Evolutionary conservation across 2,113 vertebrate species (phyloP).

Genomic region (Diphyllodes magnificus): DNA sequence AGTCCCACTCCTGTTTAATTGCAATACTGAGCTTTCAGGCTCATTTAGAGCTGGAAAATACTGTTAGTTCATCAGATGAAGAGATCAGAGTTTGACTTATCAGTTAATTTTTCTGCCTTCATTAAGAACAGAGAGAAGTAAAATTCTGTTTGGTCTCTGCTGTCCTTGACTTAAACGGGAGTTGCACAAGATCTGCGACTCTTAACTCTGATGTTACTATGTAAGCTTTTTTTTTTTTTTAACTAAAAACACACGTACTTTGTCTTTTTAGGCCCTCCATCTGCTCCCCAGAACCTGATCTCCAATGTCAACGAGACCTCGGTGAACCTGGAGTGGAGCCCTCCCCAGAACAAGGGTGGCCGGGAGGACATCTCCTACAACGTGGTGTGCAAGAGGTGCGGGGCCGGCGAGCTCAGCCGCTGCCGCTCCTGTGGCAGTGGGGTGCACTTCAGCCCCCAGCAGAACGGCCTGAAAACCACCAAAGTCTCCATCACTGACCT

Average conservation of each 20-base stretch:
- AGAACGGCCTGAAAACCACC: constrained; percentile 84
- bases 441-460: constrained; percentile 92
- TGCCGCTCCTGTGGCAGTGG: constrained; percentile 89
- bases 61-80: neutral
- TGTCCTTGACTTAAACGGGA: neutral
- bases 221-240: neutral
- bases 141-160: neutral
- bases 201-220: neutral
- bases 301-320: constrained; percentile 98
- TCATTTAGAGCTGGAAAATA: neutral
- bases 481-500: constrained; percentile 94
- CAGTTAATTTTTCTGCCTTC: neutral
- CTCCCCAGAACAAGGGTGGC: constrained; percentile 86
- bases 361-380: constrained; percentile 93
- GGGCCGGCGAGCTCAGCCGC: constrained; percentile 72
- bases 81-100: neutral
- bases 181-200: accelerated
- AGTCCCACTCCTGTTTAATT: neutral
- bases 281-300: constrained; percentile 92
- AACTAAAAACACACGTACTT: neutral
- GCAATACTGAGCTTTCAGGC: neutral
- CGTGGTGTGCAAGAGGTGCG: constrained; percentile 91
- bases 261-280: constrained; percentile 82
- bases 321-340: constrained; percentile 93
- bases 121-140: neutral